Evolutionary conservation across 2,113 vertebrate genomes (phyloP).

Genomic region (Beaufortia kweichowensis): DNA sequence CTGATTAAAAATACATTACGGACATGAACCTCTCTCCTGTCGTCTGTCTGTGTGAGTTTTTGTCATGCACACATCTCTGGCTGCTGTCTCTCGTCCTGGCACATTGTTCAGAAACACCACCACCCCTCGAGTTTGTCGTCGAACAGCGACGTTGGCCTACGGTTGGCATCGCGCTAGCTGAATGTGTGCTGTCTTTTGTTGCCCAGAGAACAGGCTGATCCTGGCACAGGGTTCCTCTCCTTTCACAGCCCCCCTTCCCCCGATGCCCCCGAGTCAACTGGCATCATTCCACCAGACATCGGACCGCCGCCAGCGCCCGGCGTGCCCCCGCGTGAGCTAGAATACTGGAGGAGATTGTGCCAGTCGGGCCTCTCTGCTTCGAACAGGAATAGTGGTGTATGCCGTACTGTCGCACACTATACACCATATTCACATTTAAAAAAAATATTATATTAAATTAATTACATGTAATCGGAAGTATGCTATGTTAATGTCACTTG

Average conservation of each 20-base stretch:
- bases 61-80: constrained; percentile 27
- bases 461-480: no score
- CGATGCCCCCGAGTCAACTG: constrained; percentile 60
- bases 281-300: constrained; percentile 75
- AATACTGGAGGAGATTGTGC: constrained; percentile 38
- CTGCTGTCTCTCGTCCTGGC: constrained; percentile 63
- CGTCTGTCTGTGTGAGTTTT: constrained; percentile 14
- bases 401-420: no score
- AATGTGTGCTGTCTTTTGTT: constrained; percentile 51
- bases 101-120: constrained; percentile 59
- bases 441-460: no score
- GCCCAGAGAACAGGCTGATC: constrained; percentile 62
- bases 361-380: constrained; percentile 8
- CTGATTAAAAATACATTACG: constrained; percentile 43
- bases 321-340: constrained; percentile 41
- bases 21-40: constrained; percentile 26
- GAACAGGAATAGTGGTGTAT: no score
- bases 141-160: constrained; percentile 38
- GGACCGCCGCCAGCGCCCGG: constrained; percentile 55
- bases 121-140: constrained; percentile 59
- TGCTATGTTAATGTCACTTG: no score
- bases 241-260: constrained; percentile 60
- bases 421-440: not conserved
- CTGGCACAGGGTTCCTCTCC: constrained; percentile 67
- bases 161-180: constrained; percentile 28